A percentile compares a stretch with the other conserved stretches of the same genome.
Conservation (phyloP, 2,888 invertebrate genomes). For the Eudasyphora cyanicolor region DNA sequence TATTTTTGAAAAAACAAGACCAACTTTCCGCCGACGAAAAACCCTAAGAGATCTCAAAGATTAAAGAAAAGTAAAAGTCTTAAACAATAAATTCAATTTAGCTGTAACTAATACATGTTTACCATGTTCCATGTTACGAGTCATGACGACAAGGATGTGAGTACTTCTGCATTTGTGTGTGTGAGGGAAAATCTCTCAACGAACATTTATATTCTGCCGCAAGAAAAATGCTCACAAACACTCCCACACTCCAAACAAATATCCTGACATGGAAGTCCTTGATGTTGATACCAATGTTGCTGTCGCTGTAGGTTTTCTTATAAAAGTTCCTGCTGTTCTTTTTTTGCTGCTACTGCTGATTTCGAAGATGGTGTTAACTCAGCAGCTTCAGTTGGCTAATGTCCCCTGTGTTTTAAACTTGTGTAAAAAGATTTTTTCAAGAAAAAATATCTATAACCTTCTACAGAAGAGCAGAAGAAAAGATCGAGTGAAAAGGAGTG, state of each 20-base stretch:
- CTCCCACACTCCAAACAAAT: neutral
- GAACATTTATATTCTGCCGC: neutral
- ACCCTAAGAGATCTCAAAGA: constrained; percentile 55
- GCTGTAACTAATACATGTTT: constrained; percentile 53
- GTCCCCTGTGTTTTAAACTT: constrained; percentile 38
- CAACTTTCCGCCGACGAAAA: constrained; percentile 25
- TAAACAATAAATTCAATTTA: constrained; percentile 68
- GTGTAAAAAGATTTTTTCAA: neutral
- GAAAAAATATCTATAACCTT: neutral
- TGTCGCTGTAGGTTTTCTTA: too few relatives aligned
- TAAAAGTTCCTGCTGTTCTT: too few relatives aligned
- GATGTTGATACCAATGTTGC: too few relatives aligned
- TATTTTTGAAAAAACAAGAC: constrained; percentile 38
- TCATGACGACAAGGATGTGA: constrained; percentile 18
- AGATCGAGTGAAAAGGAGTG: too few relatives aligned
- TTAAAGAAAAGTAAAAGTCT: constrained; percentile 63
- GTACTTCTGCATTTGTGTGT: neutral
- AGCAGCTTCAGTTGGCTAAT: constrained; percentile 8
- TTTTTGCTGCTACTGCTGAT: neutral
- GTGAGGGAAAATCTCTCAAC: neutral
- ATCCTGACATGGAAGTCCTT: neutral
- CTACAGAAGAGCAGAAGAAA: neutral
- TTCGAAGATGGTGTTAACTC: neutral
- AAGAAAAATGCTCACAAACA: constrained; percentile 4
- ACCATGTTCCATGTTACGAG: constrained; percentile 26